These are phyloP conservation scores for Progne subis DNA, from an alignment of 2,113 vertebrate genomes.

Conservation along the genomic window DNA sequence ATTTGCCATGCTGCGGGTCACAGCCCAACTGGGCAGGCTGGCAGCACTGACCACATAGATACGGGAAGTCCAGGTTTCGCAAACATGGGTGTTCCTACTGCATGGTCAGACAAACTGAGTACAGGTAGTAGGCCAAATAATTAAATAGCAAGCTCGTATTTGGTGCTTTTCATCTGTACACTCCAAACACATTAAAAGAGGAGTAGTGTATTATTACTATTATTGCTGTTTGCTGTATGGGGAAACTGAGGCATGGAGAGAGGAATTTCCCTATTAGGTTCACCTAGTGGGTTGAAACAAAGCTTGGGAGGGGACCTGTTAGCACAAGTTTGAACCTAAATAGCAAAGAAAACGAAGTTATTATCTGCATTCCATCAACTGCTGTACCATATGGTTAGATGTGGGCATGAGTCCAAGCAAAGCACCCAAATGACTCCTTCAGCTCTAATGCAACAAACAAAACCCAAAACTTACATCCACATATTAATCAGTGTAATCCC, in stretches of 20 bases:
- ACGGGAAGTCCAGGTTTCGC: background rate
- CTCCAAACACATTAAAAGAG: background rate
- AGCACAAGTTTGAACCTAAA: slow-evolving; percentile 59
- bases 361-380: slow-evolving; percentile 62
- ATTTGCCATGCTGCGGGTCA: background rate
- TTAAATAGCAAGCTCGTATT: background rate
- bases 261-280: background rate
- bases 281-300: background rate
- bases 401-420: slow-evolving; percentile 6
- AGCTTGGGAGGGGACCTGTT: slow-evolving; percentile 39
- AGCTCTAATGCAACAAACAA: slow-evolving; percentile 28
- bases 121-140: background rate
- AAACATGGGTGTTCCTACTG: background rate
- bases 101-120: background rate
- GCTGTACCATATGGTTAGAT: slow-evolving; percentile 30
- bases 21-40: background rate
- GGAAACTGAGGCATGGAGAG: background rate
- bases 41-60: background rate
- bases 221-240: background rate
- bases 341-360: slow-evolving; percentile 43
- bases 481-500: background rate
- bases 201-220: background rate
- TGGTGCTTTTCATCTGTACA: background rate
- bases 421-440: slow-evolving; percentile 21
- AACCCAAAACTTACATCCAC: background rate